Percentiles rank a stretch among this genome's conserved stretches.
phyloP scores from a whole-genome alignment of 2,888 invertebrate genomes.

The Agrilus biguttatus region DNA sequence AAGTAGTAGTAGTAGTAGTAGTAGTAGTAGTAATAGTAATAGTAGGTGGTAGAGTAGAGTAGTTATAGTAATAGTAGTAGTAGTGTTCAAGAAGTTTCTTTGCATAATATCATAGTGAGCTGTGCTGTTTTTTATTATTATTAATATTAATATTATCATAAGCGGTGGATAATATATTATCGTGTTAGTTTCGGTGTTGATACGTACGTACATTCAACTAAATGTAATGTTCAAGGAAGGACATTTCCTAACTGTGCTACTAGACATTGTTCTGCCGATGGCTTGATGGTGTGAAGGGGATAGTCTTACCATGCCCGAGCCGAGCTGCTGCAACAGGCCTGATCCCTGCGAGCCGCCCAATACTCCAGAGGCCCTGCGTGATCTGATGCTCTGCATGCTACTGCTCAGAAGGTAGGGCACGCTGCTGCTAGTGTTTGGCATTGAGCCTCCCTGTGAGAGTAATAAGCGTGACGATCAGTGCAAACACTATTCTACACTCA shows the following conservation, averaged over 20 bases:
- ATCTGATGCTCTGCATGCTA: conserved; percentile 62
- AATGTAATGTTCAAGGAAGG: conserved; percentile 63
- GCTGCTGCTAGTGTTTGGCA: conserved; percentile 82
- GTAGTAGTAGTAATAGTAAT: too few relatives aligned
- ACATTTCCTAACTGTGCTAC: conserved; percentile 55
- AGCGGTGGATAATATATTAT: conserved; percentile 2
- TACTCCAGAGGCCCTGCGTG: conserved; percentile 60
- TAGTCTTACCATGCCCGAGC: conserved; percentile 89
- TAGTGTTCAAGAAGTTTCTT: too few relatives aligned
- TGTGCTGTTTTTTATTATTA: background rate
- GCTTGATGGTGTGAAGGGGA: conserved; percentile 41
- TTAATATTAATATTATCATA: background rate
- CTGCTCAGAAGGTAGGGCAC: conserved; percentile 73
- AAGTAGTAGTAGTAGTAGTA: too few relatives aligned
- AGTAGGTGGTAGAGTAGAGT: too few relatives aligned
- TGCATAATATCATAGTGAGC: too few relatives aligned
- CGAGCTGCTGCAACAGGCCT: conserved; percentile 73
- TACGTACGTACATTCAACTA: conserved; percentile 37
- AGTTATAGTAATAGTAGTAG: too few relatives aligned
- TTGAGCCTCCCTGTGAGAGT: conserved; percentile 62
- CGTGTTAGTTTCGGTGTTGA: conserved; percentile 12
- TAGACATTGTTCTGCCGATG: conserved; percentile 38
- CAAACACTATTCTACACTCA: background rate
- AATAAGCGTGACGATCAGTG: conserved; percentile 6
- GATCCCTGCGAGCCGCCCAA: conserved; percentile 33